Conservation (phyloP, 2,888 invertebrate species). For the Anarsia innoxiella region DNA sequence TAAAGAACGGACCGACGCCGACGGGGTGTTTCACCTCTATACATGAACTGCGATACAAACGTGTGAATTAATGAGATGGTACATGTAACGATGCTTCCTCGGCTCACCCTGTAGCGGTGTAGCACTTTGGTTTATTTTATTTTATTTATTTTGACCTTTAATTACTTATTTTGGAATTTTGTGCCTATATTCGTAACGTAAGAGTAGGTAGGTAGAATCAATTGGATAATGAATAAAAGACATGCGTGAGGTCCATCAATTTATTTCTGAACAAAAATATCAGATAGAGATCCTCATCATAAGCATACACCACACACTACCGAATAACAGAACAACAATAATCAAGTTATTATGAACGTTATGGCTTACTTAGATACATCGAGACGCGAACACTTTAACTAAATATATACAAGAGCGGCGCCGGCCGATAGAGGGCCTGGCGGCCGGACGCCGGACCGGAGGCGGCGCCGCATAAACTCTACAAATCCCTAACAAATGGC, state of each 20-base stretch:
- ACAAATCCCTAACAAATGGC: not conserved
- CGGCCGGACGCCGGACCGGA: not conserved
- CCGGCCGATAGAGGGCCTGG: not conserved
- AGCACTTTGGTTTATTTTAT: too few relatives aligned
- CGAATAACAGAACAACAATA: constrained; percentile 31
- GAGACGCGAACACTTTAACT: constrained; percentile 5
- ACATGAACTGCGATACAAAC: too few relatives aligned
- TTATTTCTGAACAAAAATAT: constrained; percentile 46
- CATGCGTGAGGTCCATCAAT: constrained; percentile 43
- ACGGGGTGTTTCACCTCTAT: too few relatives aligned
- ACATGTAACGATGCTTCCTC: not conserved
- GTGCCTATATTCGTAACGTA: too few relatives aligned
- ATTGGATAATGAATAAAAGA: not conserved
- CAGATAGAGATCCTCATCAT: constrained; percentile 41
- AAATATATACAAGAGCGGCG: not conserved
- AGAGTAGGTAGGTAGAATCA: not conserved
- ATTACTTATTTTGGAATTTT: too few relatives aligned
- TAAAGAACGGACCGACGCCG: too few relatives aligned
- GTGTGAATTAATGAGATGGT: not conserved
- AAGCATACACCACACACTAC: constrained; percentile 36
- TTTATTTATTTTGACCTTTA: too few relatives aligned
- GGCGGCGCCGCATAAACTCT: not conserved
- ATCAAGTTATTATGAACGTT: constrained; percentile 13
- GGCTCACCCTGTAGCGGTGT: not conserved
- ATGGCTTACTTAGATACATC: constrained; percentile 6